These are phyloP conservation scores for Parasteatoda lunata DNA, from an alignment of 2,888 invertebrate genomes.

Conservation along the genomic window DNA sequence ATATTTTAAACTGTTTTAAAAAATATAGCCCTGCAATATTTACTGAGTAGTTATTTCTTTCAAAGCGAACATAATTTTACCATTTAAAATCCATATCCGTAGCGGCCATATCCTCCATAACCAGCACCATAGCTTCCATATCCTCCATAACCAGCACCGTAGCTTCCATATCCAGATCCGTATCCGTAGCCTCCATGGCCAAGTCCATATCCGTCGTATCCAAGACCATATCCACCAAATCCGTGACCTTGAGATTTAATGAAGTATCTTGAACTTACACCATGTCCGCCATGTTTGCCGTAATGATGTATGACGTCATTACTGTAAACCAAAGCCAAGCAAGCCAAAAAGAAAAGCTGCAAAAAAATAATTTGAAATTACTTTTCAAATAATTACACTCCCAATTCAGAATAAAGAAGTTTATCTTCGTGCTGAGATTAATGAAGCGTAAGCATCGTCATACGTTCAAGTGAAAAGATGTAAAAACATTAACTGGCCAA, in stretches of 20 bases:
- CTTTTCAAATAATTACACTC: no score
- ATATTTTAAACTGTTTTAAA: no score
- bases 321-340: background rate
- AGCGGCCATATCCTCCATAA: slow-evolving; percentile 5
- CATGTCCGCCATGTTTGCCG: background rate
- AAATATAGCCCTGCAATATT: no score
- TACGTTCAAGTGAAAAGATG: no score
- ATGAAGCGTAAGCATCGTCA: no score
- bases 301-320: background rate
- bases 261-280: background rate
- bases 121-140: slow-evolving; percentile 7
- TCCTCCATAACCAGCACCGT: background rate
- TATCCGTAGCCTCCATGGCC: background rate
- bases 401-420: no score
- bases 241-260: background rate
- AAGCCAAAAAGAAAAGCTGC: background rate
- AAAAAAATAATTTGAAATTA: background rate
- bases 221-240: background rate
- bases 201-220: background rate
- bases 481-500: no score
- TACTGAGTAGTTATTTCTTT: background rate
- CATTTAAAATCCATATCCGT: slow-evolving; percentile 28
- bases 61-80: background rate
- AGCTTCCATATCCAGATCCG: background rate
- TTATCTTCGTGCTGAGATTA: no score